Evolutionary conservation across 2,888 invertebrate species (phyloP).

Genomic region (Gari tellinella): DNA sequence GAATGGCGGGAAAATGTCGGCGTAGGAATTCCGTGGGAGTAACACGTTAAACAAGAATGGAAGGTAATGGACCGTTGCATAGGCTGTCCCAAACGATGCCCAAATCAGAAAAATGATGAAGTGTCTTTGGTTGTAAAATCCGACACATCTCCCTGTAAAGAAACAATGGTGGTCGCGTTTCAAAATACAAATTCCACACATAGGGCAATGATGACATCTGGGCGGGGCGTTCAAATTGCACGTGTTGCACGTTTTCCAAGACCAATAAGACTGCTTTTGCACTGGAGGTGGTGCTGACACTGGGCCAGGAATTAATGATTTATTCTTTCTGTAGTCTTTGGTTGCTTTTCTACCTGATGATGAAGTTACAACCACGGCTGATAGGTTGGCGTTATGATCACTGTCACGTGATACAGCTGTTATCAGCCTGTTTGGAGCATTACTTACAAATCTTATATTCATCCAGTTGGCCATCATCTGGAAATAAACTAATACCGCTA

Average conservation of each 20-base stretch:
- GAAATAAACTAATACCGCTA: constrained; percentile 29
- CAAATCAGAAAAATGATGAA: constrained; percentile 79
- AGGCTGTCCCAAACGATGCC: constrained; percentile 54
- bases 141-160: constrained; percentile 79
- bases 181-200: constrained; percentile 78
- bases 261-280: constrained; percentile 78
- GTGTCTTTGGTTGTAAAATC: constrained; percentile 78
- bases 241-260: constrained; percentile 77
- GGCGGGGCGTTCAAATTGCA: constrained; percentile 78
- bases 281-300: constrained; percentile 16
- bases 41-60: constrained; percentile 23
- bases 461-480: constrained; percentile 79
- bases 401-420: not conserved
- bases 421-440: not conserved
- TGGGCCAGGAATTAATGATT: constrained; percentile 9
- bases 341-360: not conserved
- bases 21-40: constrained; percentile 10
- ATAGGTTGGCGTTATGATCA: not conserved
- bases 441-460: constrained; percentile 69
- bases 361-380: not conserved
- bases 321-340: too few relatives aligned
- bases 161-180: constrained; percentile 83
- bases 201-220: constrained; percentile 79
- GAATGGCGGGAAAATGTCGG: constrained; percentile 42
- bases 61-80: constrained; percentile 32